phyloP scores from a whole-genome alignment of 2,888 invertebrate genomes.

The Xanthia icteritia region DNA sequence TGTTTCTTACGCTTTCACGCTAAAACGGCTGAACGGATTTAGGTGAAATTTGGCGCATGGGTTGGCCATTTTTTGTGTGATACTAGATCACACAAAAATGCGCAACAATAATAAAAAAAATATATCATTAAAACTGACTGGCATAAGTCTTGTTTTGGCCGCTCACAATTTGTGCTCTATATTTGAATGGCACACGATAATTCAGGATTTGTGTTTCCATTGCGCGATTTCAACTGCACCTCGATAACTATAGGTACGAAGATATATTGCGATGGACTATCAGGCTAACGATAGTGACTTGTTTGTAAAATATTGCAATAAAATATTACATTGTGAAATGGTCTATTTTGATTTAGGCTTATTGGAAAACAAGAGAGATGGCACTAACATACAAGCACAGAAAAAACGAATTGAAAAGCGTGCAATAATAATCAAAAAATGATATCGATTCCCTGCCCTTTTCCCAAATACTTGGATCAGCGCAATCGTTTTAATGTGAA shows the following conservation, averaged over 20 bases:
- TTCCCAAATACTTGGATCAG: no score
- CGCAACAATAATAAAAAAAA: background rate
- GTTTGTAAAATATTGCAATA: constrained; percentile 9
- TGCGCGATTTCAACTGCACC: constrained; percentile 32
- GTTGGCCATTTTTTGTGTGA: no score
- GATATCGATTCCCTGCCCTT: no score
- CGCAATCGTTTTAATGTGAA: no score
- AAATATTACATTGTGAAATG: constrained; percentile 5
- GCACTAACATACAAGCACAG: background rate
- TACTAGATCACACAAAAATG: background rate
- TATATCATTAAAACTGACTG: constrained; percentile 30
- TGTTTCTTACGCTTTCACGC: no score
- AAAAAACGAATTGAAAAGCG: background rate
- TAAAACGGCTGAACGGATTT: no score
- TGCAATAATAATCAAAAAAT: background rate
- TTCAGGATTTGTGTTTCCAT: constrained; percentile 52
- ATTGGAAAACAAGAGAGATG: background rate
- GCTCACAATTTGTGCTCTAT: constrained; percentile 27
- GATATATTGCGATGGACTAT: constrained; percentile 43
- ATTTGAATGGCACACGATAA: constrained; percentile 32
- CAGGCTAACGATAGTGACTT: constrained; percentile 2
- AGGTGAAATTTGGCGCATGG: no score
- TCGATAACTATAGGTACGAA: constrained; percentile 23
- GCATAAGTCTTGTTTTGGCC: constrained; percentile 27
- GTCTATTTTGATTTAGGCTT: background rate